Evolutionary conservation across 2,797 vertebrate genomes (phyloP).

Genomic region (Pangasius djambal): DNA sequence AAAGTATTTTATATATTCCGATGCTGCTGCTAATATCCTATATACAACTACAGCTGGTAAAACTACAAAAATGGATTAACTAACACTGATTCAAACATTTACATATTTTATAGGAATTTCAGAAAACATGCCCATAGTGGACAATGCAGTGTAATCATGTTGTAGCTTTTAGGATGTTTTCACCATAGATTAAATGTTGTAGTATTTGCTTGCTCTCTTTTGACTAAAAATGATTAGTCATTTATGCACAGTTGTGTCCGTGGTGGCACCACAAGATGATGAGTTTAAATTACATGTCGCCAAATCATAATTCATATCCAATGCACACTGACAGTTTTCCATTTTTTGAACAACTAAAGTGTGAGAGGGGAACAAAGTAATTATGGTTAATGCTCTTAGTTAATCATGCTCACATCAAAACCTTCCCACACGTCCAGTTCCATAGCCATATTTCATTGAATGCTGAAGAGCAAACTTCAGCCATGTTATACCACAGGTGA

Average conservation of each 20-base stretch:
- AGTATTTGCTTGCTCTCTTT: background rate
- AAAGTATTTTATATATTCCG: slow-evolving; percentile 21
- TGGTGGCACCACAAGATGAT: slow-evolving; percentile 2
- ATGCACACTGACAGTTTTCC: background rate
- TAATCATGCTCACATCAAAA: slow-evolving; percentile 33
- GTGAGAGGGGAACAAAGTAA: background rate
- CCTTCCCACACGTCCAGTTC: background rate
- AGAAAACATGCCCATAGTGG: background rate
- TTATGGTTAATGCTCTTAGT: background rate
- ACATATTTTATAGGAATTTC: slow-evolving; percentile 9
- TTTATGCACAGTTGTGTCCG: slow-evolving; percentile 19
- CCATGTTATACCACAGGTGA: background rate
- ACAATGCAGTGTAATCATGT: background rate
- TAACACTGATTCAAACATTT: slow-evolving; percentile 14
- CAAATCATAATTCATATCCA: slow-evolving; percentile 31
- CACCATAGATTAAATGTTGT: background rate
- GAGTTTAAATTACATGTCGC: slow-evolving; percentile 10
- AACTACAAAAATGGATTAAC: background rate
- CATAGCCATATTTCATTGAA: background rate
- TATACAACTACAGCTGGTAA: background rate
- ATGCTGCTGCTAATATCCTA: slow-evolving; percentile 19
- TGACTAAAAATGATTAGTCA: background rate
- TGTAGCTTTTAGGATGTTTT: background rate
- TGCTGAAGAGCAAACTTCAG: background rate
- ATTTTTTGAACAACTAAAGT: slow-evolving; percentile 1